phyloP scores from a whole-genome alignment of 2,113 vertebrate genomes.

The Lanius collurio region DNA sequence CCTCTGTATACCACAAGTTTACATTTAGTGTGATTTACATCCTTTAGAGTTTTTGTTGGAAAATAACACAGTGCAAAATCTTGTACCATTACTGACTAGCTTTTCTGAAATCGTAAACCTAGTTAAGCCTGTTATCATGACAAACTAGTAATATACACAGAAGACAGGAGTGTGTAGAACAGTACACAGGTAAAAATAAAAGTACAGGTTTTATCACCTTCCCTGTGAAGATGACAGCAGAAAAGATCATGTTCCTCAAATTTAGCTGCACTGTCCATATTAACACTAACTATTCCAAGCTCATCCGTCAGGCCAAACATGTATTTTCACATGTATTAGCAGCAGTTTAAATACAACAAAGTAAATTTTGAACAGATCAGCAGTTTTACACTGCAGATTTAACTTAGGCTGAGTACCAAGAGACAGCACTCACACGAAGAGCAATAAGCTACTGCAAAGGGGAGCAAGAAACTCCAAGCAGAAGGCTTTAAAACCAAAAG shows the following conservation, averaged over 20 bases:
- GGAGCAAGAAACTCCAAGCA: neutral
- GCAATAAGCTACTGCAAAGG: neutral
- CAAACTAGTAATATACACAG: neutral
- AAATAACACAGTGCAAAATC: neutral
- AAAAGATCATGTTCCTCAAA: neutral
- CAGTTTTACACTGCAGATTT: accelerated
- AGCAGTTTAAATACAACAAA: neutral
- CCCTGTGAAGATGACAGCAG: neutral
- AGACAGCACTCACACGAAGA: accelerated
- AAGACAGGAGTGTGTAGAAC: accelerated
- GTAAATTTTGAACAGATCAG: accelerated
- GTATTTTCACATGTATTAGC: accelerated
- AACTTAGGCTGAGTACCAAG: neutral
- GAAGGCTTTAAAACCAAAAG: no score
- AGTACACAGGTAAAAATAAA: accelerated
- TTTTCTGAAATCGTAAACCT: neutral
- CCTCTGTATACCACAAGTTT: accelerated
- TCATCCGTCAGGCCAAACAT: accelerated
- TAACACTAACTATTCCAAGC: neutral
- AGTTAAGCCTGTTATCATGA: neutral
- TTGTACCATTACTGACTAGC: neutral
- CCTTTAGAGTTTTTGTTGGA: accelerated
- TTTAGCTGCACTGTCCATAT: no score
- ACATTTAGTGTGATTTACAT: accelerated
- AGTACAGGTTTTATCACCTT: neutral